Conservation (phyloP, 2,888 invertebrate species). For the Arenicola marina region DNA sequence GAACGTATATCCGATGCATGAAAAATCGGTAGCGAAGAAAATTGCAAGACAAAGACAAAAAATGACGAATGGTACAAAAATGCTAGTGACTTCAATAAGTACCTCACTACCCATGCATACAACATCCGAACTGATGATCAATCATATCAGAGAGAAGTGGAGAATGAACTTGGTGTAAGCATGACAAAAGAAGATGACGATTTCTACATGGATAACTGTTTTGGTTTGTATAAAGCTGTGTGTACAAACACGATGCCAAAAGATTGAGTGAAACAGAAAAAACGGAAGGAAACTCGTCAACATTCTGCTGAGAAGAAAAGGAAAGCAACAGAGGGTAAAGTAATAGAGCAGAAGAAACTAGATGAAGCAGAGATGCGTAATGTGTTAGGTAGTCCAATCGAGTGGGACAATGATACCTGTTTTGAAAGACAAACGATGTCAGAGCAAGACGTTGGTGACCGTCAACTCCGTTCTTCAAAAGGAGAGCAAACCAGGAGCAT, state of each 20-base stretch:
- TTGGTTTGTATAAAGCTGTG: not conserved
- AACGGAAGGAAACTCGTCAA: not conserved
- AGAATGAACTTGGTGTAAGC: not conserved
- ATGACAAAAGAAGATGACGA: not conserved
- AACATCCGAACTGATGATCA: not conserved
- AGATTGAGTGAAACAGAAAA: not conserved
- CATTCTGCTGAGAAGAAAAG: not conserved
- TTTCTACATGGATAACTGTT: not conserved
- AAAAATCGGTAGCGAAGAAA: not conserved
- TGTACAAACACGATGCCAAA: not conserved
- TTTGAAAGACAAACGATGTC: too few relatives aligned
- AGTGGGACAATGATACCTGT: too few relatives aligned
- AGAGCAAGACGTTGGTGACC: too few relatives aligned
- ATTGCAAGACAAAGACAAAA: not conserved
- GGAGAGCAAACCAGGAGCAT: too few relatives aligned
- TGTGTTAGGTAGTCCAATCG: too few relatives aligned
- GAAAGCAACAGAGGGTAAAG: not conserved
- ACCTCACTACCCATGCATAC: not conserved
- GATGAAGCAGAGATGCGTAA: not conserved
- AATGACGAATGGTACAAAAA: not conserved
- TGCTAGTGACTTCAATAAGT: not conserved
- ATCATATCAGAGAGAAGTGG: not conserved
- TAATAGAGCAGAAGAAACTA: not conserved
- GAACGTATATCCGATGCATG: conserved; percentile 3
- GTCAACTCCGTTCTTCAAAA: too few relatives aligned